Evolutionary conservation across 2,113 vertebrate genomes (phyloP).

Genomic region (Meleagris gallopavo): DNA sequence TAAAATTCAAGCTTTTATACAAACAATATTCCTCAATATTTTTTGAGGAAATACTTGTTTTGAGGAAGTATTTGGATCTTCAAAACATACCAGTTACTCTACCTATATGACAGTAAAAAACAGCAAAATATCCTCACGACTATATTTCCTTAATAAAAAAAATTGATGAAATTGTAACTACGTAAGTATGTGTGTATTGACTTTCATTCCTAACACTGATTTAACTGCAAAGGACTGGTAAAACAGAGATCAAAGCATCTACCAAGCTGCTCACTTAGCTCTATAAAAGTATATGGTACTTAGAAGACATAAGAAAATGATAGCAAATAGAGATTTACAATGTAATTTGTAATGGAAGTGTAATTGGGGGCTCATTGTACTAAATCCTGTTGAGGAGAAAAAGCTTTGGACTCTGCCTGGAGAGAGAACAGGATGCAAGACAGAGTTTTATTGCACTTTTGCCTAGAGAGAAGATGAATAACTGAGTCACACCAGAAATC

Average conservation of each 20-base stretch:
- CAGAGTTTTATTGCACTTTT: not conserved
- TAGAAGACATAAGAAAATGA: not conserved
- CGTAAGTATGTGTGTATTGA: not conserved
- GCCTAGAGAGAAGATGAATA: not conserved
- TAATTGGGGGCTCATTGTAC: not conserved
- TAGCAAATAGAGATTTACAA: not conserved
- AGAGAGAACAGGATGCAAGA: not conserved
- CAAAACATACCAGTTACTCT: not conserved
- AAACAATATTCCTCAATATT: not conserved
- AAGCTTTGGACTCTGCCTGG: not conserved
- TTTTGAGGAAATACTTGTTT: not conserved
- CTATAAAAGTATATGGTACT: not conserved
- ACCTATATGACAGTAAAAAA: not conserved
- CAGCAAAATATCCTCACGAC: not conserved
- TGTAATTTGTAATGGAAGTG: not conserved
- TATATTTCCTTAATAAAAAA: conserved; percentile 1
- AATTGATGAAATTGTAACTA: conserved; percentile 16
- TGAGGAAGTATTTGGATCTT: conserved; percentile 35
- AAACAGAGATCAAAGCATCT: conserved; percentile 29
- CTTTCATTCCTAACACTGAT: conserved; percentile 2
- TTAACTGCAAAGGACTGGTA: conserved; percentile 6
- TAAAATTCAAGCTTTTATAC: not conserved
- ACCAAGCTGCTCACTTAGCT: not conserved
- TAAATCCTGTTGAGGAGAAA: not conserved
- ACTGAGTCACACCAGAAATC: not conserved